phyloP scores from a whole-genome alignment of 2,113 vertebrate genomes.

The Ellobius talpinus region DNA sequence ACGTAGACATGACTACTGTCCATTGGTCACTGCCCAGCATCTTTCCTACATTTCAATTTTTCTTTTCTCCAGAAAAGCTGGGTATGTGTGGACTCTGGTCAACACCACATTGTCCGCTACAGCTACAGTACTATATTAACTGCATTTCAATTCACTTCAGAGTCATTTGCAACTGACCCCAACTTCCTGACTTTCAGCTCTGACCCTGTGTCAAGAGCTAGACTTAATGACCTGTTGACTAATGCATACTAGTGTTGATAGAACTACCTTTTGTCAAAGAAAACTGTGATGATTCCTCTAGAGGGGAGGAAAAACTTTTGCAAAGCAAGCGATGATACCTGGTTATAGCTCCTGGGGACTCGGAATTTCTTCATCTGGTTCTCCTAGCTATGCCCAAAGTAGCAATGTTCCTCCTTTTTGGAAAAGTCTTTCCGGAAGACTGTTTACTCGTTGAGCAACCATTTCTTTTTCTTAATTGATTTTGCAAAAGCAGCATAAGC shows the following conservation, averaged over 20 bases:
- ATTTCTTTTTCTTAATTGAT: conserved; percentile 54
- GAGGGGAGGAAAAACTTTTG: neutral
- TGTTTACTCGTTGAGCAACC: conserved; percentile 29
- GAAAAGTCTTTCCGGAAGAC: conserved; percentile 47
- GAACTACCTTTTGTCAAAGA: conserved; percentile 26
- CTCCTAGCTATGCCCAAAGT: neutral
- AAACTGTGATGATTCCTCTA: neutral
- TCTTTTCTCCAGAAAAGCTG: neutral
- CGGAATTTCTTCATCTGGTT: conserved; percentile 22
- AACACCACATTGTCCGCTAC: neutral
- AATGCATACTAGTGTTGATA: neutral
- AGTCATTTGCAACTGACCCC: conserved; percentile 27
- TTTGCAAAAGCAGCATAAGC: conserved; percentile 34
- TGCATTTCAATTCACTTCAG: conserved; percentile 41
- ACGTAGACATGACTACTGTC: neutral
- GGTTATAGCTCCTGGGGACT: neutral
- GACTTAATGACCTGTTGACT: conserved; percentile 51
- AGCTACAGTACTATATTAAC: neutral
- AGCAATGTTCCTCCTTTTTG: neutral
- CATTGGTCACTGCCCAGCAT: neutral
- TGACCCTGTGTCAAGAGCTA: neutral
- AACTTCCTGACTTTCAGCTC: neutral
- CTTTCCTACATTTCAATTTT: neutral
- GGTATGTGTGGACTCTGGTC: conserved; percentile 56
- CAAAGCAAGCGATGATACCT: neutral